Percentiles rank a stretch among this genome's conserved stretches.
phyloP scores from a whole-genome alignment of 2,888 invertebrate species.

The Elaeidobius kamerunicus region DNA sequence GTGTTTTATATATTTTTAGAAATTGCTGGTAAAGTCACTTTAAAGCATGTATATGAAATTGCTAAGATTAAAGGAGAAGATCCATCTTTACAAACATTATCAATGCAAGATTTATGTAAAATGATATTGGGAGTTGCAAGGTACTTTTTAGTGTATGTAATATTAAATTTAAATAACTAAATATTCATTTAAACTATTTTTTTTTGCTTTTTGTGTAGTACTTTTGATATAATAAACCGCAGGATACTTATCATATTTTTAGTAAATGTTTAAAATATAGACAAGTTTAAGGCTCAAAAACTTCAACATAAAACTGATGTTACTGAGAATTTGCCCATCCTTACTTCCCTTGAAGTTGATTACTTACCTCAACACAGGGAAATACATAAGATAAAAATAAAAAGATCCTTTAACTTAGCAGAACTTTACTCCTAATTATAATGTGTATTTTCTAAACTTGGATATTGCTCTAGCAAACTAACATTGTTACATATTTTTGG shows the following conservation, averaged over 20 bases:
- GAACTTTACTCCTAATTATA: too few relatives aligned
- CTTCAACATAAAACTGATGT: background rate
- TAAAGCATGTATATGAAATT: conserved; percentile 97
- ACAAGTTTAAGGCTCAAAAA: background rate
- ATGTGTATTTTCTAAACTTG: too few relatives aligned
- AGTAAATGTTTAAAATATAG: background rate
- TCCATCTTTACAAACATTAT: conserved; percentile 62
- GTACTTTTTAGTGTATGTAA: conserved; percentile 36
- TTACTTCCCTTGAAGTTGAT: too few relatives aligned
- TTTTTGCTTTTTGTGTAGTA: too few relatives aligned
- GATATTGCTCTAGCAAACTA: too few relatives aligned
- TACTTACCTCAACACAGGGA: too few relatives aligned
- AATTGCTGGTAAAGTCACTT: conserved; percentile 81
- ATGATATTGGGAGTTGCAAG: conserved; percentile 74
- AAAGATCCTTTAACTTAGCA: too few relatives aligned
- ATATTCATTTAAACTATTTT: background rate
- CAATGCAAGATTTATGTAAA: conserved; percentile 71
- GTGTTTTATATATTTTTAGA: conserved; percentile 55
- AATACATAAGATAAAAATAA: too few relatives aligned
- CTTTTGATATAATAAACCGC: too few relatives aligned
- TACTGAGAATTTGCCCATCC: too few relatives aligned
- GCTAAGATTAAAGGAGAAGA: conserved; percentile 93
- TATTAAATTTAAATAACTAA: background rate
- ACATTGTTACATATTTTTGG: too few relatives aligned
- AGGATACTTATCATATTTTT: too few relatives aligned